Conservation (phyloP, 1,140 invertebrate genomes). For the Aleiodes sp. region DNA sequence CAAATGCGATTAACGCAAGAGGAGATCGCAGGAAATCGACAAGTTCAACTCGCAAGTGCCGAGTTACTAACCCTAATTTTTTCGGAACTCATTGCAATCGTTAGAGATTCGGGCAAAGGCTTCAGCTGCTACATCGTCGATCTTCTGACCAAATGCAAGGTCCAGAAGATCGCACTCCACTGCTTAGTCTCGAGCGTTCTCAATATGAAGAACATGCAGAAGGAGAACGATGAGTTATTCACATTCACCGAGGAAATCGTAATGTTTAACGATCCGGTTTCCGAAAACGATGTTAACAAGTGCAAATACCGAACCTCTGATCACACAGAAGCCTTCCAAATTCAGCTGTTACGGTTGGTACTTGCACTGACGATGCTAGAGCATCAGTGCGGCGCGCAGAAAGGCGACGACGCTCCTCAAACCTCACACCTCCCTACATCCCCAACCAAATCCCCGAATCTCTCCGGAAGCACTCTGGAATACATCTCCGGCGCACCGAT, state of each 20-base stretch:
- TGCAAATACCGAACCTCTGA: constrained; percentile 70
- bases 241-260: constrained; percentile 88
- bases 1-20: constrained; percentile 75
- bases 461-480: constrained; percentile 66
- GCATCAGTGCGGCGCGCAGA: constrained; percentile 71
- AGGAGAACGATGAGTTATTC: constrained; percentile 64
- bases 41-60: constrained; percentile 78
- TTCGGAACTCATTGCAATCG: constrained; percentile 81
- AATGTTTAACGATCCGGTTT: constrained; percentile 80
- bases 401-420: constrained; percentile 35
- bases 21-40: constrained; percentile 80
- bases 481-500: constrained; percentile 75
- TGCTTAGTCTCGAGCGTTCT: constrained; percentile 83
- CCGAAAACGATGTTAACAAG: constrained; percentile 64
- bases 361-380: constrained; percentile 82
- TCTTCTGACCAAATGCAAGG: constrained; percentile 82
- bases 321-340: constrained; percentile 81
- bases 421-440: constrained; percentile 48
- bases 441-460: constrained; percentile 51
- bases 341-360: constrained; percentile 74
- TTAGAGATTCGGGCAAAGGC: constrained; percentile 83
- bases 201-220: constrained; percentile 67
- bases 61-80: constrained; percentile 83
- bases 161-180: constrained; percentile 89
- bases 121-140: constrained; percentile 86